Percentiles rank a stretch among this genome's conserved stretches.
Evolutionary conservation across 1,140 invertebrate genomes (phyloP).

Genomic region (Chelonus insularis): DNA sequence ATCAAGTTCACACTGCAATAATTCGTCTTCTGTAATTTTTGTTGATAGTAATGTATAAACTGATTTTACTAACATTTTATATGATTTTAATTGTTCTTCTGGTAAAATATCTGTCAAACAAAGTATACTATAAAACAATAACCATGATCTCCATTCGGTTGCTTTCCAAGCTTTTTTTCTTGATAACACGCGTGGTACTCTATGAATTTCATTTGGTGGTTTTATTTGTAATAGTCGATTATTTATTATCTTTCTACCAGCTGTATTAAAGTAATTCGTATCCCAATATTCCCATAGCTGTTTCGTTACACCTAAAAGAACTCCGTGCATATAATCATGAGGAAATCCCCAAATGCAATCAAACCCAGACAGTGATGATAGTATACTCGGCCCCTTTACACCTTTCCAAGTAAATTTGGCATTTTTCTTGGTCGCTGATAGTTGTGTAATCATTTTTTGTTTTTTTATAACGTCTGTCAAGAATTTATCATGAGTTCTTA

Average conservation of each 20-base stretch:
- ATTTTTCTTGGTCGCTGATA: not conserved
- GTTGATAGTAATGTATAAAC: constrained; percentile 29
- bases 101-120: constrained; percentile 19
- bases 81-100: constrained; percentile 26
- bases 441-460: too few species aligned
- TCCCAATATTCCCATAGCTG: constrained; percentile 30
- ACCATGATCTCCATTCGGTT: constrained; percentile 26
- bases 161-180: constrained; percentile 21
- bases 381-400: constrained; percentile 33
- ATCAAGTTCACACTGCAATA: constrained; percentile 31
- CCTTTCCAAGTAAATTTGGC: constrained; percentile 13
- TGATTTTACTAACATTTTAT: constrained; percentile 25
- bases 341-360: constrained; percentile 34
- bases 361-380: constrained; percentile 23
- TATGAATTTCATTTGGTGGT: constrained; percentile 25
- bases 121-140: constrained; percentile 26
- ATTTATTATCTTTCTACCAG: constrained; percentile 4
- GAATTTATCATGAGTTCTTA: constrained; percentile 16
- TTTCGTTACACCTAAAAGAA: constrained; percentile 28
- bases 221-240: constrained; percentile 20
- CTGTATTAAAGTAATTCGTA: not conserved
- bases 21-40: constrained; percentile 28
- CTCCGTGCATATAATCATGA: constrained; percentile 36
- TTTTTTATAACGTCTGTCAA: constrained; percentile 7
- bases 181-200: constrained; percentile 15